These are phyloP conservation scores for Drosophila nr. medialis DNA, from an alignment of 2,888 invertebrate genomes.

Conservation along the genomic window DNA sequence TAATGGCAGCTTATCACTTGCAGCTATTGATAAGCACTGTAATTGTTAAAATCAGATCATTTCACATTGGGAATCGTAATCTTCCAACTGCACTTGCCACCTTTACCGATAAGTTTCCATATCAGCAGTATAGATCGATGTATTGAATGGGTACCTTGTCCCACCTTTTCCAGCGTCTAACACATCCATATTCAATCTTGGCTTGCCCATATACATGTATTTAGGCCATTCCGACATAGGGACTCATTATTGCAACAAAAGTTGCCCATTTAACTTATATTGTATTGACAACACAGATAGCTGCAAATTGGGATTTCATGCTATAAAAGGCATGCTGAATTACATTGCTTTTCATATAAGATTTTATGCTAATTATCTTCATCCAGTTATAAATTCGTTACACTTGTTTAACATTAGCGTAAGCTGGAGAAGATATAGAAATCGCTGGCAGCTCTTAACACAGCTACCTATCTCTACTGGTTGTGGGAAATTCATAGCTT, in stretches of 20 bases:
- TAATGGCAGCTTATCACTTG: neutral
- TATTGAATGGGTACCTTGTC: neutral
- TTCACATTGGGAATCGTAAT: conserved; percentile 6
- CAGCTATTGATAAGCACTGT: conserved; percentile 5
- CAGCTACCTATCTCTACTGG: neutral
- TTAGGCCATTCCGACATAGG: neutral
- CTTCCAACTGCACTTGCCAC: neutral
- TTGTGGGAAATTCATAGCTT: neutral
- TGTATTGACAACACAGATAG: too few species aligned
- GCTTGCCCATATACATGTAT: neutral
- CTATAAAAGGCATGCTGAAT: too few species aligned
- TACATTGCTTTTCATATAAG: too few species aligned
- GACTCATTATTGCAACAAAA: neutral
- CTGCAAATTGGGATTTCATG: too few species aligned
- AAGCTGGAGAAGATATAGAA: conserved; percentile 75
- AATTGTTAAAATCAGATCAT: neutral
- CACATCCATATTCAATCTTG: neutral
- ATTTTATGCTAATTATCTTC: neutral
- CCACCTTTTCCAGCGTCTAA: neutral
- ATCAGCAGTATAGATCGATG: neutral
- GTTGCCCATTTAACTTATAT: neutral
- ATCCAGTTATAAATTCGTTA: neutral
- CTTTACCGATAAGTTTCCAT: conserved; percentile 11
- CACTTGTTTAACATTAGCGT: conserved; percentile 50
- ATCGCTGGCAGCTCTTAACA: neutral